These are phyloP conservation scores for Caenorhabditis sinica DNA, from an alignment of 2,888 invertebrate genomes.

Conservation along the genomic window DNA sequence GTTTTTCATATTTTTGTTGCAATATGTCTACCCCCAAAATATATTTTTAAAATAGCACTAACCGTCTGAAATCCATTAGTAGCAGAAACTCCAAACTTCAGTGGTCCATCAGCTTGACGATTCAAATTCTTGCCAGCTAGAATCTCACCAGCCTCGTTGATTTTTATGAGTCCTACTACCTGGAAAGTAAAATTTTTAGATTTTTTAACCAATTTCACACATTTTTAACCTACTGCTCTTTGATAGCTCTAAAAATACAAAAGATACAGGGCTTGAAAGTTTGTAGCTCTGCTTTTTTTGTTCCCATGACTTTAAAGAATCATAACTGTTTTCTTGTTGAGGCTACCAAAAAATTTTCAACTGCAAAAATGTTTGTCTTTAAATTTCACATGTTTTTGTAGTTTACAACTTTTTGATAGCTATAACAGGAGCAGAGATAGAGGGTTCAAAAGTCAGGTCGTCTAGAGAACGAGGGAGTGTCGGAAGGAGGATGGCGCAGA, in stretches of 20 bases:
- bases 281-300: background rate
- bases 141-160: slow-evolving; percentile 69
- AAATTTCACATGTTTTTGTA: slow-evolving; percentile 8
- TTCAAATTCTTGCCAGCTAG: slow-evolving; percentile 64
- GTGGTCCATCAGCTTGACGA: slow-evolving; percentile 56
- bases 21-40: background rate
- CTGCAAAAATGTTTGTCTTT: background rate
- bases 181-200: too few relatives aligned
- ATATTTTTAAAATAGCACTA: slow-evolving; percentile 1
- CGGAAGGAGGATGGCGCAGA: too few relatives aligned
- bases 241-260: background rate
- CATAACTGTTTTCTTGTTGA: background rate
- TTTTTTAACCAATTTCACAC: too few relatives aligned
- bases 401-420: background rate
- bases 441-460: too few relatives aligned
- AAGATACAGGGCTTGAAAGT: background rate
- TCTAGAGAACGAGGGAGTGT: too few relatives aligned
- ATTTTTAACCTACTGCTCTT: background rate
- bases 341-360: slow-evolving; percentile 1
- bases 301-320: background rate
- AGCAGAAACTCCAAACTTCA: slow-evolving; percentile 67
- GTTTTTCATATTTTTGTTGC: too few relatives aligned
- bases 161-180: slow-evolving; percentile 66
- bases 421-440: background rate
- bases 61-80: slow-evolving; percentile 74